Percentiles rank a stretch among this genome's conserved stretches.
These are phyloP conservation scores for Diarsia dahlii DNA, from an alignment of 2,888 invertebrate genomes.

Conservation along the genomic window DNA sequence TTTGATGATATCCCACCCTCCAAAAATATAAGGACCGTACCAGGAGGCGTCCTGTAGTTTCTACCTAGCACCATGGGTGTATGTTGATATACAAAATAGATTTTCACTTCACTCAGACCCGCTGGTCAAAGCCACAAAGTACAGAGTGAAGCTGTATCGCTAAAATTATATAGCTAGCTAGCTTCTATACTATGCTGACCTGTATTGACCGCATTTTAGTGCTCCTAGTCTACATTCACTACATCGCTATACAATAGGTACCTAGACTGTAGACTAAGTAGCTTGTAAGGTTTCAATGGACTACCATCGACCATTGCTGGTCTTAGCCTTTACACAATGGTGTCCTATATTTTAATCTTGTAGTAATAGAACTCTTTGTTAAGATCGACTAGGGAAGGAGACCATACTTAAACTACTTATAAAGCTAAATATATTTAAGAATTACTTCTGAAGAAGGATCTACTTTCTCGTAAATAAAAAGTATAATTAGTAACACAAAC, in stretches of 20 bases:
- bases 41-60: not conserved
- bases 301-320: constrained; percentile 32
- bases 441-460: too few relatives aligned
- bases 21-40: not conserved
- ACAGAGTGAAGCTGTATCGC: constrained; percentile 26
- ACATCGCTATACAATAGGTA: constrained; percentile 37
- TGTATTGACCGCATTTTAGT: constrained; percentile 46
- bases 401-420: not conserved
- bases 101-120: too few relatives aligned
- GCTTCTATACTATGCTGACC: constrained; percentile 24
- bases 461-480: too few relatives aligned
- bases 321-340: constrained; percentile 42
- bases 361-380: not conserved
- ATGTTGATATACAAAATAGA: not conserved
- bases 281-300: constrained; percentile 46
- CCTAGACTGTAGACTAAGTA: constrained; percentile 13
- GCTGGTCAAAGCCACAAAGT: not conserved
- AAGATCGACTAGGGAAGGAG: not conserved
- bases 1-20: too few relatives aligned
- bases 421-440: too few relatives aligned
- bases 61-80: not conserved
- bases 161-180: constrained; percentile 25
- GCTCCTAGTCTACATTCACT: constrained; percentile 34
- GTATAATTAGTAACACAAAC: too few relatives aligned
- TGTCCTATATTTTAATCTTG: not conserved